These are phyloP conservation scores for Bombus balteatus DNA, from an alignment of 1,140 invertebrate genomes.

Conservation along the genomic window DNA sequence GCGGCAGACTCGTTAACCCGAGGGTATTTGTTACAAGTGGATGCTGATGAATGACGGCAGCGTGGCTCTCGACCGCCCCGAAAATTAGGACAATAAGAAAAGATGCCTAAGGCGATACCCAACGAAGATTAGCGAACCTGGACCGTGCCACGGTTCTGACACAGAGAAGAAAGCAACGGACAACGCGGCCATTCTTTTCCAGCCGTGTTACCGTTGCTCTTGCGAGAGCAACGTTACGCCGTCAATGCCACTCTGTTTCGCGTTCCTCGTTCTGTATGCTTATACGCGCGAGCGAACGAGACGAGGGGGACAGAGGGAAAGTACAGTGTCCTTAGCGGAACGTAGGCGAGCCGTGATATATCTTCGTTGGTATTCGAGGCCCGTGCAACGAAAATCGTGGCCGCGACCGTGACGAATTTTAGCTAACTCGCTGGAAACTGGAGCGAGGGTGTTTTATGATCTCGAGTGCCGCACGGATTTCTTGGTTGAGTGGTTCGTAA, in stretches of 20 bases:
- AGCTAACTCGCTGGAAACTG: conserved; percentile 24
- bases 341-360: conserved; percentile 64
- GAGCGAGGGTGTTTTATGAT: conserved; percentile 6
- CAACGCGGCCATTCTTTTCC: conserved; percentile 66
- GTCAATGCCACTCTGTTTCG: conserved; percentile 63
- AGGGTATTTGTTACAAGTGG: conserved; percentile 58
- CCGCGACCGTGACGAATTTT: conserved; percentile 51
- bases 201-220: conserved; percentile 61
- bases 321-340: conserved; percentile 69
- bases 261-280: conserved; percentile 21
- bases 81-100: conserved; percentile 61
- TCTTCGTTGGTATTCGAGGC: conserved; percentile 40
- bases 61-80: conserved; percentile 11
- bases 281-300: conserved; percentile 43
- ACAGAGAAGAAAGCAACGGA: conserved; percentile 17
- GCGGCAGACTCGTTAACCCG: conserved; percentile 51
- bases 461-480: not conserved
- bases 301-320: not conserved
- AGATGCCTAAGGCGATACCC: conserved; percentile 30
- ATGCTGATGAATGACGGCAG: conserved; percentile 56
- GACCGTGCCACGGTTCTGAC: conserved; percentile 23
- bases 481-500: not conserved
- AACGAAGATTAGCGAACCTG: conserved; percentile 52
- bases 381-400: conserved; percentile 59
- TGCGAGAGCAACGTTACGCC: conserved; percentile 29